Evolutionary conservation across 1,140 invertebrate species (phyloP), one percentile per base, ranked within the genome.

Genomic region (Lasioglossum baleicum): DNA sequence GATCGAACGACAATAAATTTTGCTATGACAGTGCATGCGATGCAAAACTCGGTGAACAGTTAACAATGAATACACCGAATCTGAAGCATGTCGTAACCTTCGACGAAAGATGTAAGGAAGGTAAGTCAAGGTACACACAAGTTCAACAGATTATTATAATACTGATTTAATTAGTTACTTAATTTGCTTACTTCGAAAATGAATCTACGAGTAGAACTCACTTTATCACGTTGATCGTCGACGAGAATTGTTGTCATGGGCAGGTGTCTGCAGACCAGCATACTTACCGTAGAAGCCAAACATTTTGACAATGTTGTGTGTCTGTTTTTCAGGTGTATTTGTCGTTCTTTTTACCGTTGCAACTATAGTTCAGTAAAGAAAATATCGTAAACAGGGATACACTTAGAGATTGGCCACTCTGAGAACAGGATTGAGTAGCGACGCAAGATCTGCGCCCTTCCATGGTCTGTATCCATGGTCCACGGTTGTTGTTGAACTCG

Each of bases 51-150:
- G 31, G 60, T 68, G 51, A 35, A 86, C 35, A 56, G 72, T 84
- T 75, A 80, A 82, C 26, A 22, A 84, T 87, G 84, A 75, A 81
- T 69, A 75, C 48, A 51, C 65, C 56, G 53, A 78, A 56, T 61
- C 60, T 74, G n/a, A 69, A 73, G n/a, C 53, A 35, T 66, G 72
- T 61, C 60, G 56, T 75, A 17, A 72, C 35, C 58, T 74, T 26
- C 8, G 67, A 83, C n/a, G 71, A 87, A 48, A 83, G 61, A 66
- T 75, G 61, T 78, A 73, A 87, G 60, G 63, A 86, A 87, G 81
- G 85, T 86, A 83, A 5, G 66, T 73, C 8, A 56, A 53, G 15
- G 40, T 69, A 64, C 11, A 64, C 11, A 48, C 20, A 11, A 22
- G 22, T 20, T 31, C 8, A 13, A 63, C 7, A 58, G n/a, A 7